These are phyloP conservation scores for Creontiades dilutus DNA, from an alignment of 2,888 invertebrate species.

Conservation along the genomic window DNA sequence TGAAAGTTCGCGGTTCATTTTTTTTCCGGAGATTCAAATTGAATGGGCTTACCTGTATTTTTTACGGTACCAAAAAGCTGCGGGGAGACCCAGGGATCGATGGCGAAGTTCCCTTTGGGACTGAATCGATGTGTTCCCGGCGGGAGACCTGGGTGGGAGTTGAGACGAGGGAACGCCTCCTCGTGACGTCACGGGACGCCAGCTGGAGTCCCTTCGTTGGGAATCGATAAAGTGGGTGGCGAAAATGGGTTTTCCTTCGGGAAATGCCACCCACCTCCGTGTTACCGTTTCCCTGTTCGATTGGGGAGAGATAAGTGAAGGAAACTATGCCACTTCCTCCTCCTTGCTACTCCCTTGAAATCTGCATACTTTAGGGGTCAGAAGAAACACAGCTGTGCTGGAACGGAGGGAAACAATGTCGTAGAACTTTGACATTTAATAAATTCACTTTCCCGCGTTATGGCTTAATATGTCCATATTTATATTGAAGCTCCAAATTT, in stretches of 20 bases:
- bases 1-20: no score
- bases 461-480: no score
- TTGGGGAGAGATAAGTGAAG: not conserved
- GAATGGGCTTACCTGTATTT: not conserved
- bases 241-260: not conserved
- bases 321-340: not conserved
- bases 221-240: slow-evolving; percentile 49
- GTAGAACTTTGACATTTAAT: no score
- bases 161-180: slow-evolving; percentile 19
- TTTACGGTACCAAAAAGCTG: slow-evolving; percentile 17
- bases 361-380: no score
- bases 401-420: no score
- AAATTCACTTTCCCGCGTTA: no score
- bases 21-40: not conserved
- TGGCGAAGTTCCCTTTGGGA: slow-evolving; percentile 67
- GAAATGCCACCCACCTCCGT: not conserved
- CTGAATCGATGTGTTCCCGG: slow-evolving; percentile 63
- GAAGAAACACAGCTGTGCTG: no score
- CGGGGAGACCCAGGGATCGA: slow-evolving; percentile 65
- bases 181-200: slow-evolving; percentile 69
- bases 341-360: no score
- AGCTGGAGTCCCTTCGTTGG: not conserved
- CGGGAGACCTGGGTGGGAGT: not conserved
- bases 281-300: not conserved
- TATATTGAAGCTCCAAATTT: no score